Base-by-base conservation (phyloP, 2,113 vertebrate species). In the Antigone vipio region DNA sequence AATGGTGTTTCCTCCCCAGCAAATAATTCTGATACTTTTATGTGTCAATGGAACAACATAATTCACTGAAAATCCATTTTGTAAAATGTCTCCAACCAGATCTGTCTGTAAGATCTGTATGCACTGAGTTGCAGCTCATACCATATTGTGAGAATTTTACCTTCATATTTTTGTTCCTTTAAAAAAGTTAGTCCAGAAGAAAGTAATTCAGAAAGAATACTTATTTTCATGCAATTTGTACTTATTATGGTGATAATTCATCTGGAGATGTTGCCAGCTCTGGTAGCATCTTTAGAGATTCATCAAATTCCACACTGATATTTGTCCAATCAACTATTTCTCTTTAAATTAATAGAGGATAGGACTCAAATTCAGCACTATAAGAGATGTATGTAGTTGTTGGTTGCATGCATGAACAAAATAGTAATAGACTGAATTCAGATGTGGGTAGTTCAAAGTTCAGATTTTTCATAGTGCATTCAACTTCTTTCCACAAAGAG, bases 191-290 rank as follows among this genome's bases (percentile, higher is more conserved):
- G 52, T 71, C 45, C n/a, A 71, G 49, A 53, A 83, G 30, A 84
- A 76, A 88, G 6, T 45, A 88, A 92, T 14, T 68, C 29, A 80
- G 29, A 86, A 80, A 80, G 29, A 86, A 80, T 42, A 38, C 35
- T 71, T 38, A 35, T 79, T 79, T 88, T 84, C 24, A 80, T 77
- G 34, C 30, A 62, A 56, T 84, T 91, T 91, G 67, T 89, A 45
- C 35, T 62, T 32, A 81, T 83, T 76, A 59, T 49, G 23, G 68
- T 24, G 47, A 62, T 74, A 89, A 88, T 69, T 83, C 73, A 86
- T 44, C 44, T 42, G 35, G 38, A 88, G 38, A 59, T 38, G 29
- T 23, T 81, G 60, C n/a, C 52, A 79, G 82, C 24, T 83, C 44
- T 8, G 10, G n/a, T 5, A 53, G 32, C 42, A 75, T 32, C 44